Conservation (phyloP, 2,113 vertebrate species). For the Arizona elegans region DNA sequence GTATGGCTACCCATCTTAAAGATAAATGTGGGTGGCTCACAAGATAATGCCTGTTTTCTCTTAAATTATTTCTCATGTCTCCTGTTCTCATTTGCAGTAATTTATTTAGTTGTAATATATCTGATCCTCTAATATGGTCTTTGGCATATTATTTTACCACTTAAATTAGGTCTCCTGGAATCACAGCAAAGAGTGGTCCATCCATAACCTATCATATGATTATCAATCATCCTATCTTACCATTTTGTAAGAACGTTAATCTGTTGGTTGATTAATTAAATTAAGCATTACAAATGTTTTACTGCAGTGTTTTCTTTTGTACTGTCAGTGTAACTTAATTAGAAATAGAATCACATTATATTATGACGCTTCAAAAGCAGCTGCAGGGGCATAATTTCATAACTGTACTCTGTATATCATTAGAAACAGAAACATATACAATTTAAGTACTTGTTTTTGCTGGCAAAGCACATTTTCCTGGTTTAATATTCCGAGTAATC, state of each 20-base stretch:
- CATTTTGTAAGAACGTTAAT: conserved; percentile 15
- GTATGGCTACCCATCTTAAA: neutral
- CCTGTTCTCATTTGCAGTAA: neutral
- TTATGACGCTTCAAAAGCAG: conserved; percentile 9
- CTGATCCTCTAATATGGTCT: neutral
- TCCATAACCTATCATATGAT: conserved; percentile 29
- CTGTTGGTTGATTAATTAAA: neutral
- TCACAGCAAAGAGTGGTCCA: neutral
- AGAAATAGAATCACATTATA: conserved; percentile 34
- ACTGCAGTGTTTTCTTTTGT: conserved; percentile 2
- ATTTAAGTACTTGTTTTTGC: neutral
- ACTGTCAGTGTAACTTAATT: conserved; percentile 18
- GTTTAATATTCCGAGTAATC: neutral
- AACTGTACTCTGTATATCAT: conserved; percentile 35
- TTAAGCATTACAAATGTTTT: conserved; percentile 42
- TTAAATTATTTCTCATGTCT: neutral
- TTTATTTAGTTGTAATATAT: neutral
- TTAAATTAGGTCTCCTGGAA: neutral
- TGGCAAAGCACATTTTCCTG: neutral
- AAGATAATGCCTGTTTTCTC: neutral
- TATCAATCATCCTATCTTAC: conserved; percentile 4
- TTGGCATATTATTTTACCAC: neutral
- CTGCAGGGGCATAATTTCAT: conserved; percentile 16
- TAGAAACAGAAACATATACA: conserved; percentile 31
- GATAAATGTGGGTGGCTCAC: neutral